A percentile compares a stretch with the other conserved stretches of the same genome.
These are phyloP conservation scores for Orthosia cruda DNA, from an alignment of 2,888 invertebrate species.

Conservation along the genomic window DNA sequence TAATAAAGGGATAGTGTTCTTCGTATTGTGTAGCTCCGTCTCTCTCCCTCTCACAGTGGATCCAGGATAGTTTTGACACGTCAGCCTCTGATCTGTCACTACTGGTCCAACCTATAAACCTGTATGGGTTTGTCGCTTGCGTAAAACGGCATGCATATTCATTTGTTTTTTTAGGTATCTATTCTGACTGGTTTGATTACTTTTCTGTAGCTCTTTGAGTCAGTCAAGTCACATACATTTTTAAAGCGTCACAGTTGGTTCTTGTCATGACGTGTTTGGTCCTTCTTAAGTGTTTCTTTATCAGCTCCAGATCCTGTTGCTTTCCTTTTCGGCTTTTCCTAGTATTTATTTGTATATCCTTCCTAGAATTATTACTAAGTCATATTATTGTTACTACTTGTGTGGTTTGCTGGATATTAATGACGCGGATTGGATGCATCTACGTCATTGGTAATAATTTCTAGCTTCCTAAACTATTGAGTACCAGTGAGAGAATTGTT, in stretches of 20 bases:
- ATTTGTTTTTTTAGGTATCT: neutral
- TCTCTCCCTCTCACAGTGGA: no score
- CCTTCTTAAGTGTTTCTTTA: neutral
- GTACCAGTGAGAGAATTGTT: neutral
- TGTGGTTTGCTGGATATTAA: neutral
- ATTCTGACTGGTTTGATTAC: neutral
- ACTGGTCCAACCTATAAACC: neutral
- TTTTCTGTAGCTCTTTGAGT: no score
- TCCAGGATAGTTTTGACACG: no score
- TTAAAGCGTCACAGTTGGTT: no score
- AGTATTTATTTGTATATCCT: constrained; percentile 5
- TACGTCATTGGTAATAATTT: constrained; percentile 48
- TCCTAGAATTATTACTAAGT: neutral
- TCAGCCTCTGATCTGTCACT: no score
- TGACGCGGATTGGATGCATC: constrained; percentile 16
- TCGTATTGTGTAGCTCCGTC: no score
- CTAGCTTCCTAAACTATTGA: constrained; percentile 6
- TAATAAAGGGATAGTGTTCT: no score
- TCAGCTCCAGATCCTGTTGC: constrained; percentile 24
- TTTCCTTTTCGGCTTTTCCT: constrained; percentile 10
- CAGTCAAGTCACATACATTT: neutral
- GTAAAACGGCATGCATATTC: constrained; percentile 3
- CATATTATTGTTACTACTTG: constrained; percentile 11
- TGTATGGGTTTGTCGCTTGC: neutral
- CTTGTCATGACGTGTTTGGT: neutral